Evolutionary conservation across 2,888 invertebrate species (phyloP).

Genomic region (Callosobruchus maculatus): DNA sequence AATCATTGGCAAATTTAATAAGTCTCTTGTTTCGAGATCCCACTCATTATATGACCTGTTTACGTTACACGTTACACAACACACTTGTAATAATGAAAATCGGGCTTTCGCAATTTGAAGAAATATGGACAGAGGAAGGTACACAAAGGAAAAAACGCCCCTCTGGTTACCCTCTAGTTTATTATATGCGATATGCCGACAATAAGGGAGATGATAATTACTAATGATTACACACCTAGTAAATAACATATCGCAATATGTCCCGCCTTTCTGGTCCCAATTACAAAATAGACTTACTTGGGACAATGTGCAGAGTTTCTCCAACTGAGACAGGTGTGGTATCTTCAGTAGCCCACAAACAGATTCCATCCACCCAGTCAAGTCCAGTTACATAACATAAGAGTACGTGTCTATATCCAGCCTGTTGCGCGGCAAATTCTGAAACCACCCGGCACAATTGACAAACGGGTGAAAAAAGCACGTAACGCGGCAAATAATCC

Average conservation of each 20-base stretch:
- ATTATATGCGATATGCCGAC: too few species aligned
- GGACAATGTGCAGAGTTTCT: neutral
- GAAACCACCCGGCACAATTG: neutral
- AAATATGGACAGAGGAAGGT: too few species aligned
- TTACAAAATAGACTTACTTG: neutral
- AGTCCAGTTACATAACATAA: neutral
- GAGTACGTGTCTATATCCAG: neutral
- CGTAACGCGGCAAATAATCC: neutral
- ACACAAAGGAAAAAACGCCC: too few species aligned
- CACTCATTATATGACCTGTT: too few species aligned
- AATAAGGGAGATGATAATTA: neutral
- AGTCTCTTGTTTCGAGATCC: too few species aligned
- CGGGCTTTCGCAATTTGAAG: too few species aligned
- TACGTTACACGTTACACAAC: too few species aligned
- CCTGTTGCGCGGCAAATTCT: neutral
- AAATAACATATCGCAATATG: too few species aligned
- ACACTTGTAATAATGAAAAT: too few species aligned
- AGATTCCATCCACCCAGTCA: neutral
- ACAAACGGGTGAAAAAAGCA: neutral
- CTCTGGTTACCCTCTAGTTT: too few species aligned
- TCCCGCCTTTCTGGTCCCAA: too few species aligned
- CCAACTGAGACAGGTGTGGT: neutral
- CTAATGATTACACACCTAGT: neutral
- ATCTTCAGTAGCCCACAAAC: neutral
- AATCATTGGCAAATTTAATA: too few species aligned